These are phyloP conservation scores for Emydoidea blandingii DNA, from an alignment of 2,797 vertebrate species.

Conservation along the genomic window DNA sequence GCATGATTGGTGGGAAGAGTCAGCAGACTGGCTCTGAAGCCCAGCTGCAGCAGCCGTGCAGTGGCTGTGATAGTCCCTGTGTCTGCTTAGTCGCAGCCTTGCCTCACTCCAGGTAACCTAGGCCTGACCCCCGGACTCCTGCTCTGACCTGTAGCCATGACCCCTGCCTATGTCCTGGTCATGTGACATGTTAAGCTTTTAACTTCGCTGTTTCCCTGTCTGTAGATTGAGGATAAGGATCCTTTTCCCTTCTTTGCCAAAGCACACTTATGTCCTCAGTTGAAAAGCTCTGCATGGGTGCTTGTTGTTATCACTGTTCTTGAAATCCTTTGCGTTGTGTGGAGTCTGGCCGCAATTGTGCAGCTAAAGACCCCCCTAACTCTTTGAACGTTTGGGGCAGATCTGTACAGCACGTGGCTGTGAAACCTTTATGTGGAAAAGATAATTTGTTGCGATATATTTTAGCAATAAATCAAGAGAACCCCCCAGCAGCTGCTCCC, in stretches of 20 bases:
- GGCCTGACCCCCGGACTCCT: background rate
- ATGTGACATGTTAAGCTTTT: too few species aligned
- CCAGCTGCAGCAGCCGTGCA: background rate
- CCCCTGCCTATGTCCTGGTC: background rate
- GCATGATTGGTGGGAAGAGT: background rate
- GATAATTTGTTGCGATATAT: background rate
- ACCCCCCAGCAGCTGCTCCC: fast-evolving
- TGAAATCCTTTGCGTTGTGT: background rate
- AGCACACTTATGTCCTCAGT: background rate
- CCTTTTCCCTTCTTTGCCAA: background rate
- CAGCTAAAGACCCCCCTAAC: background rate
- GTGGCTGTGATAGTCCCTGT: background rate
- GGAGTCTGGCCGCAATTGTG: background rate
- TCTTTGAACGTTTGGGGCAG: background rate
- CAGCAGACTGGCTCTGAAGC: background rate
- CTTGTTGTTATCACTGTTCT: background rate
- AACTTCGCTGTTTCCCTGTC: background rate
- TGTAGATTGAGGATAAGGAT: background rate
- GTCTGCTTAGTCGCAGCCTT: background rate
- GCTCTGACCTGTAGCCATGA: background rate
- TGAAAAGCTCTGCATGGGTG: background rate
- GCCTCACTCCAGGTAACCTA: background rate
- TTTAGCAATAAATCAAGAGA: background rate
- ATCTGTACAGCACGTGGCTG: background rate
- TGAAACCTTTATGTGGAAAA: background rate